Base-by-base conservation (phyloP, 2,797 vertebrate genomes). In the Enteromius unitaeniatus region DNA sequence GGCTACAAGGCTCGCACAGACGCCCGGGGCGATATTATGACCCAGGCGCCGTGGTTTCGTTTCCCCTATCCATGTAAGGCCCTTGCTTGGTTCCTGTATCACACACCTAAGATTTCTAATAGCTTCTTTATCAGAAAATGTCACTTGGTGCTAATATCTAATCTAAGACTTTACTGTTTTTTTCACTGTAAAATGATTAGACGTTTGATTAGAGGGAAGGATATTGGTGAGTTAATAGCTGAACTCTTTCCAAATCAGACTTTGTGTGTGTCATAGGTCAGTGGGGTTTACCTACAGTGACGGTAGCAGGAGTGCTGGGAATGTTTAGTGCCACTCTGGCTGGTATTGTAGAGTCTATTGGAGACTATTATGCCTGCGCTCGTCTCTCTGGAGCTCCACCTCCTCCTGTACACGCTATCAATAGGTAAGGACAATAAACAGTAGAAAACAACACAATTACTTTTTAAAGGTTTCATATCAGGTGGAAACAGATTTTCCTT, bases 331-430 rank as follows among this genome's bases (percentile, higher is more conserved):
- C 98, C 19, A 99, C 96, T 0, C 83, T 97, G 86, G 95, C 97
- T 0, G 98, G 98, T 64, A 98, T 99, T 34, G 94, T 99, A 0
- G 98, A 99, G 90, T 99, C 98, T 5, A 98, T 99, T 0, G 98
- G 98, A 14, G 98, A 99, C 90, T 99, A 99, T 87, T 99, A 99
- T 4, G 97, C 97, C 13, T 99, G 98, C 4, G 98, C 98, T 37
- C 96, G 97, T 62, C 94, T 99, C 84, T 96, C 97, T 0, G 98
- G 98, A 49, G 97, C 98, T 1, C 93, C 96, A 0, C 93, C 96
- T 0, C 98, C 98, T 86, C 98, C 98, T 0, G 92, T 98, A 64
- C 98, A 99, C 0, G 98, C 97, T 79, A 98, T 99, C 88, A 99
- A 99, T 93, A 97, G 98, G 98, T 99, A 64, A 81, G 78, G 70